Base-by-base conservation (phyloP, 1,140 invertebrate genomes). In the Ylistrum balloti region DNA sequence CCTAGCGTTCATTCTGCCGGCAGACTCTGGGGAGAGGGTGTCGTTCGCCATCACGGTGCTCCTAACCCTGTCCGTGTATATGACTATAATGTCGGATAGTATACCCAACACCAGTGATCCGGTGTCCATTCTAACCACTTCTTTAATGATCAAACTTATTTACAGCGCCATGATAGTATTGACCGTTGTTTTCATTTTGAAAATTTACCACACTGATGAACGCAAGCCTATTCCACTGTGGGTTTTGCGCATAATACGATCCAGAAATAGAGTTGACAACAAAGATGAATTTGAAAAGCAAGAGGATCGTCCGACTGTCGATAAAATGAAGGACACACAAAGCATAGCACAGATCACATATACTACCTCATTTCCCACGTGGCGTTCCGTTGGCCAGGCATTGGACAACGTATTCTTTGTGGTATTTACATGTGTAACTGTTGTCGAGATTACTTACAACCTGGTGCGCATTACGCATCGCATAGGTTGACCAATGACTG, bases 31-130 rank as follows among this genome's bases (percentile, higher is more conserved):
- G 5, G 56, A 74, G 17, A 74, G 56, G 22, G n/a, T 74, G n/a
- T 74, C 56, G 11, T 74, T 74, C 56, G 56, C 56, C 56, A 74
- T n/a, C 15, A 74, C 56, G 7, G 28, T 74, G 17, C 56, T 74
- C 5, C 56, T 74, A n/a, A 74, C 56, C 22, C n/a, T 74, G 17
- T 74, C 56, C 5, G 56, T 74, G 56, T 74, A 74, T 11, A 74
- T 74, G 56, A 74, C 56, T 28, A 74, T 74, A 74, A 74, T 74
- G 56, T 74, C 56, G 22, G 56, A 74, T n/a, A 74, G 56, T 74
- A 74, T 74, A 1, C 56, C 56, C 15, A 74, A 74, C n/a, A 74
- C 56, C n/a, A 74, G 56, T 74, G 56, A 74, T 11, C 56, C 56
- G 1, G 56, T 74, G n/a, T 28, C 56, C n/a, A 74, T 74, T 74